Evolutionary conservation across 2,888 invertebrate species (phyloP).

Genomic region (Harpagoxenus sublaevis): DNA sequence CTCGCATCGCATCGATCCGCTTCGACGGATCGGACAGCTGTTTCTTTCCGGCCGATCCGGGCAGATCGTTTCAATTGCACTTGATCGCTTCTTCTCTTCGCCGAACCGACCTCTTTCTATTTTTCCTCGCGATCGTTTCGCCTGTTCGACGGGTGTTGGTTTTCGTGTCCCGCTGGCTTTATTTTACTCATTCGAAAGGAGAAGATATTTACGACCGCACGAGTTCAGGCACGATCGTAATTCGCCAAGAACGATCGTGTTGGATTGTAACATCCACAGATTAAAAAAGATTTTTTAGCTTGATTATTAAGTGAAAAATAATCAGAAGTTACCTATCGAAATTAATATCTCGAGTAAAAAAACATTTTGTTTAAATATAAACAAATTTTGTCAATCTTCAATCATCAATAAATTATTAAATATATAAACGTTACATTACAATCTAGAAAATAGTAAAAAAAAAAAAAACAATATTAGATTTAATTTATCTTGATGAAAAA

Average conservation of each 20-base stretch:
- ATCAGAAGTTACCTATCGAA: not conserved
- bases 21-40: conserved; percentile 51
- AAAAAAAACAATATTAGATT: not conserved
- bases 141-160: conserved; percentile 55
- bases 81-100: conserved; percentile 61
- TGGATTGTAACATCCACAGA: not conserved
- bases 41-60: conserved; percentile 53
- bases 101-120: conserved; percentile 54
- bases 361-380: not conserved
- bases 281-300: conserved; percentile 1
- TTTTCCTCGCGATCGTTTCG: conserved; percentile 59
- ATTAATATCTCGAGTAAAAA: not conserved
- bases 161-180: conserved; percentile 51
- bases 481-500: not conserved
- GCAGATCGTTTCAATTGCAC: conserved; percentile 60
- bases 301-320: not conserved
- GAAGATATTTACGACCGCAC: conserved; percentile 43
- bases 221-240: conserved; percentile 16
- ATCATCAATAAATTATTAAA: not conserved
- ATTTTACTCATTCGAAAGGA: conserved; percentile 55
- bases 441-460: not conserved
- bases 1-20: conserved; percentile 62
- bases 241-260: conserved; percentile 20
- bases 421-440: not conserved
- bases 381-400: too few species aligned